Evolutionary conservation across 2,113 vertebrate species (phyloP), one percentile per base, ranked within the genome.

Genomic region (Phaethon lepturus): DNA sequence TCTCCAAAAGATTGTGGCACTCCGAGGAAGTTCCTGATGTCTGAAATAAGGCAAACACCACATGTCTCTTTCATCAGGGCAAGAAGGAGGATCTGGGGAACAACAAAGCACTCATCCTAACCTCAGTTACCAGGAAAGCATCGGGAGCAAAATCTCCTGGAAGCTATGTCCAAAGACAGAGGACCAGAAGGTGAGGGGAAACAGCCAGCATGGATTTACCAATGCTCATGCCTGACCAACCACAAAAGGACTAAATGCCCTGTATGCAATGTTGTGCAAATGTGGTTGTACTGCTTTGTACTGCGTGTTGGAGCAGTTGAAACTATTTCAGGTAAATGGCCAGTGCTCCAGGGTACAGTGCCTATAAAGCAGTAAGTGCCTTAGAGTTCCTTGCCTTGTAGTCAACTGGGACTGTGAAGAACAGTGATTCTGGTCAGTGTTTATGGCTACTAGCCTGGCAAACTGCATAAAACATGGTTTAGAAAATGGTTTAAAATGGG

Each of bases 271-370:
- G 35, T 6, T 31, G 28, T 72, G 56, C 52, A 84, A 59, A 14
- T 53, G 17, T 60, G 29, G 15, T 63, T 1, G 0, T n/a, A n/a
- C 3, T 11, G 2, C n/a, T 82, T 35, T 8, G 2, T n/a, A 10
- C 17, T 20, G 44, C 88, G 29, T 16, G 49, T 1, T 50, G n/a
- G 52, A 88, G 20, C 18, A 50, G 23, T 24, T 53, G 25, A 23
- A 67, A 63, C 9, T 15, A 11, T 62, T 73, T 71, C 38, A 38
- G 25, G 23, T 63, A 47, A 93, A 76, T 7, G 6, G 16, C 33
- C 38, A 73, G 17, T 33, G 53, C 33, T 73, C 15, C 44, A 72
- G 25, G 3, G 4, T 58, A 60, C 28, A 31, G 5, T n/a, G 23
- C 12, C 40, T 38, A 9, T 50, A 71, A 90, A 87, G 20, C 29